Evolutionary conservation across 2,888 invertebrate species (phyloP), one percentile per base, ranked within the genome.

Genomic region (Ophioninae sp.): DNA sequence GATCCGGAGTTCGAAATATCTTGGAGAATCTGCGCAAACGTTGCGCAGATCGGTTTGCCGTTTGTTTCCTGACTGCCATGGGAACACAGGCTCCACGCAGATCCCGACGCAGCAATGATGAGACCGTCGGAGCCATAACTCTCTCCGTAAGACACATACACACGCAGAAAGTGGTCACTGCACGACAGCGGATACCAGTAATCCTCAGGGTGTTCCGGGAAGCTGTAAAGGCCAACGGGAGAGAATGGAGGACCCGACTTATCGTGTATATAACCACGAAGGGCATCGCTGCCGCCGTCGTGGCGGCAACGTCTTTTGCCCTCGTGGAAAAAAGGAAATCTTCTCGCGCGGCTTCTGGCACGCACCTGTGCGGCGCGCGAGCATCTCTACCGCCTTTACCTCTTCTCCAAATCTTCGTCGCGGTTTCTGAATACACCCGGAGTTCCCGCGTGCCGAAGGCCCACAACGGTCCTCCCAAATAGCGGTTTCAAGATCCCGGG

Each of bases 281-380:
- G 71, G 61, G 37, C 68, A 63, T 73, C 82, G 41, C 71, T 74
- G 61, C 72, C 80, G 65, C 69, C 64, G 69, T 51, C 37, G 73
- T 59, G 73, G 73, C 84, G 79, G 74, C 78, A 74, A 84, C 59
- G 79, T 84, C 69, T 81, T 79, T 84, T 79, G 75, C 81, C 68
- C 75, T 37, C 56, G 75, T 63, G 71, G 37, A n/a, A 72, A 41
- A 67, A 79, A 39, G 74, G 64, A 71, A 51, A 80, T 81, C 81
- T 73, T 71, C 79, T 65, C 56, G n/a, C n/a, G n/a, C n/a, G n/a
- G 64, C 63, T n/a, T 44, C 51, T 23, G 68, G 72, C 84, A 84
- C 85, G 85, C 85, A 85, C 85, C 85, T 85, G 85, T 83, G 84
- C 74, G 81, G 69, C 76, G 81, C 76, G 79, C 81, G 80, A 77